phyloP scores from a whole-genome alignment of 2,888 invertebrate species.

The Plusia festucae region DNA sequence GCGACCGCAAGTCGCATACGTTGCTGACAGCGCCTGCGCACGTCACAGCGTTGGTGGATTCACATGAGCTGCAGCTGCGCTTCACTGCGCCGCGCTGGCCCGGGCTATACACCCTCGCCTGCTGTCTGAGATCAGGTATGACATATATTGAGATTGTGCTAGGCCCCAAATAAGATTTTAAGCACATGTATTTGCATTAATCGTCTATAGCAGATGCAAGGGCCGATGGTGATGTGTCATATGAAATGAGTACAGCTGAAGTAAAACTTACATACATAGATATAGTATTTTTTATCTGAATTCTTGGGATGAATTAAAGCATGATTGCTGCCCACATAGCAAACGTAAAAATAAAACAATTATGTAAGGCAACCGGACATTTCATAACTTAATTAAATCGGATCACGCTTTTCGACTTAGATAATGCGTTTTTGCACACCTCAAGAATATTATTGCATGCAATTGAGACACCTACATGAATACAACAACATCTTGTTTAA shows the following conservation, averaged over 20 bases:
- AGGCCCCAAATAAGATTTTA: no score
- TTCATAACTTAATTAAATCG: constrained; percentile 32
- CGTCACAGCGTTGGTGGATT: constrained; percentile 96
- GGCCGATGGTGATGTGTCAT: background rate
- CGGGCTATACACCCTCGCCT: constrained; percentile 97
- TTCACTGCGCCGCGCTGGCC: constrained; percentile 99
- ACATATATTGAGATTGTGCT: no score
- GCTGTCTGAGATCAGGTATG: constrained; percentile 95
- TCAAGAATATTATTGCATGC: constrained; percentile 30
- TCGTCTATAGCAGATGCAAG: background rate
- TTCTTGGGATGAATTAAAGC: background rate
- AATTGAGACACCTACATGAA: constrained; percentile 22
- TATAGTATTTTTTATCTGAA: no score
- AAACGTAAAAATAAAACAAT: constrained; percentile 2
- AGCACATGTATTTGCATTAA: background rate
- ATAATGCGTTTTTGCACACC: constrained; percentile 47
- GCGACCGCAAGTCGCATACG: constrained; percentile 97
- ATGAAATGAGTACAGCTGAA: no score
- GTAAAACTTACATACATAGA: background rate
- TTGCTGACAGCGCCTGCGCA: constrained; percentile 98
- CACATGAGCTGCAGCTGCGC: constrained; percentile 97
- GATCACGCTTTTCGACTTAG: constrained; percentile 39
- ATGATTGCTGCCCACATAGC: background rate
- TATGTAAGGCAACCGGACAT: constrained; percentile 15
- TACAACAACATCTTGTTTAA: constrained; percentile 13